Percentiles rank a stretch among this genome's conserved stretches.
These are phyloP conservation scores for Apostichopus leukothele DNA, from an alignment of 53 echinoderm and acorn worm species.

Conservation along the genomic window DNA sequence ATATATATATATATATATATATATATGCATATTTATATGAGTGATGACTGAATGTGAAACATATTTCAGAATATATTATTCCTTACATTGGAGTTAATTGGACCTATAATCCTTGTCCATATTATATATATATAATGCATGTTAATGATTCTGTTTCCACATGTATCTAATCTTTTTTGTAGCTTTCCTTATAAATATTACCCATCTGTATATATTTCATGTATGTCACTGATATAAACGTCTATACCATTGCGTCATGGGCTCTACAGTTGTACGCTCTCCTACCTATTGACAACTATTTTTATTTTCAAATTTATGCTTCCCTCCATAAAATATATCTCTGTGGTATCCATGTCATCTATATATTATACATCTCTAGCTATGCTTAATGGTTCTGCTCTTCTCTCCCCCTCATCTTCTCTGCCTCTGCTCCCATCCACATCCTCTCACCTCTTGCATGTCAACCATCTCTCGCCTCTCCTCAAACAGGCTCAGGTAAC, in stretches of 20 bases:
- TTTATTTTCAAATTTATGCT: neutral
- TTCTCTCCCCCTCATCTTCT: neutral
- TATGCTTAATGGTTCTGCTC: neutral
- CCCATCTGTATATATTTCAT: too few species aligned
- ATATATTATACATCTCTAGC: neutral
- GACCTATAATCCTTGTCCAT: neutral
- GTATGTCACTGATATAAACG: too few species aligned
- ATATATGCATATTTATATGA: neutral
- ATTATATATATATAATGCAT: neutral
- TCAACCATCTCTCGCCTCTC: constrained; percentile 12
- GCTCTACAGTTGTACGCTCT: too few species aligned
- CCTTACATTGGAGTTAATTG: too few species aligned
- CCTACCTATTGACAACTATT: too few species aligned
- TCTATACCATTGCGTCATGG: too few species aligned
- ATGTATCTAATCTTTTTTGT: neutral
- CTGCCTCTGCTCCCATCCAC: neutral
- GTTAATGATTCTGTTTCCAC: neutral
- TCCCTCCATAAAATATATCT: neutral
- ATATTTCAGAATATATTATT: too few species aligned
- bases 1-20: neutral
- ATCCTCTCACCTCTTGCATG: constrained; percentile 22
- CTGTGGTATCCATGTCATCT: neutral
- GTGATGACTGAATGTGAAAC: neutral
- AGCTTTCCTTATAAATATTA: too few species aligned
- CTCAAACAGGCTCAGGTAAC: constrained; percentile 76